phyloP scores from a whole-genome alignment of 1,140 invertebrate species.

The Drosophila quadrilineata region DNA sequence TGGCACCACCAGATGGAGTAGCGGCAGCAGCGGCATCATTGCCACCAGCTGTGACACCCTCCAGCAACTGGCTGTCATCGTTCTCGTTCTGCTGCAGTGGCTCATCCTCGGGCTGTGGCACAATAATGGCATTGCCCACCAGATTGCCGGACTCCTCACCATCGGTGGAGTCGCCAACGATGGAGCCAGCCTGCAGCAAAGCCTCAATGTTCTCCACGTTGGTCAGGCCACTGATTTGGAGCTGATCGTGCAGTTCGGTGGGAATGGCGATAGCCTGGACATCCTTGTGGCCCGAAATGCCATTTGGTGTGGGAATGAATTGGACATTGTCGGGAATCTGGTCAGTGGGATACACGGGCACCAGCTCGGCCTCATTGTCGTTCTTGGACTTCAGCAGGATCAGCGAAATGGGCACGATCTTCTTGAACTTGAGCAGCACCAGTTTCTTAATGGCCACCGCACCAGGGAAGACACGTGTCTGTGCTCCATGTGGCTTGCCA shows the following conservation, averaged over 20 bases:
- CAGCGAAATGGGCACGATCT: conserved; percentile 73
- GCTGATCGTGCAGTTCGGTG: conserved; percentile 71
- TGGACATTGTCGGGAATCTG: conserved; percentile 75
- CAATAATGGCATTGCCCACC: conserved; percentile 60
- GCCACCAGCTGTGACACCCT: conserved; percentile 14
- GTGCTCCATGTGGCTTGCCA: conserved; percentile 52
- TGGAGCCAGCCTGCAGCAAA: conserved; percentile 64
- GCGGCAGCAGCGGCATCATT: not conserved
- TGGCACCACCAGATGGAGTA: not conserved
- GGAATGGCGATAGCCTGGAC: conserved; percentile 78
- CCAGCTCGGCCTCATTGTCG: conserved; percentile 73
- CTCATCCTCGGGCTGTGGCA: conserved; percentile 61
- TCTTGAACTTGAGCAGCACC: conserved; percentile 76
- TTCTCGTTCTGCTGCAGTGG: conserved; percentile 62
- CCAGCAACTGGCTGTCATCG: conserved; percentile 66
- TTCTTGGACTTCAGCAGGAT: conserved; percentile 72
- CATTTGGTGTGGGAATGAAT: conserved; percentile 76
- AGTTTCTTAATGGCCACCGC: conserved; percentile 77
- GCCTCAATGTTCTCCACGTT: conserved; percentile 76
- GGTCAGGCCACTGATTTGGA: conserved; percentile 66
- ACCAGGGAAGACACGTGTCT: conserved; percentile 70
- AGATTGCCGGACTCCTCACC: not conserved
- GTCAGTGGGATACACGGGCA: conserved; percentile 74
- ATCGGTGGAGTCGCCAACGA: conserved; percentile 26
- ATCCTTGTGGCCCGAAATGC: conserved; percentile 75